Conservation (phyloP, 2,113 vertebrate species). For the Papio anubis region DNA sequence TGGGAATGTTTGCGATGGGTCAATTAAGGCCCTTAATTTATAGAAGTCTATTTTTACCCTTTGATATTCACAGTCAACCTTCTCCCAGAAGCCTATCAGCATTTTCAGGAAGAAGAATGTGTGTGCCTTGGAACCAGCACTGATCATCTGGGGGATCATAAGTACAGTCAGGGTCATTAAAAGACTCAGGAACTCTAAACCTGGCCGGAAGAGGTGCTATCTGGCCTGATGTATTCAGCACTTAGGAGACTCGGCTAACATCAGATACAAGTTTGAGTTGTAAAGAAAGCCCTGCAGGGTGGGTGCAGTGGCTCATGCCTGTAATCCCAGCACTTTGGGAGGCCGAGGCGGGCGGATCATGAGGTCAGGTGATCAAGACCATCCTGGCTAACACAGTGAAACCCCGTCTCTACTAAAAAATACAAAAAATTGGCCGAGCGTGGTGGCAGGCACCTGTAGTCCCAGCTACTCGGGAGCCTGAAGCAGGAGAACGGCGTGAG, state of each 20-base stretch:
- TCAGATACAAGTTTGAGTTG: background rate
- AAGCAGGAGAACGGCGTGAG: no score
- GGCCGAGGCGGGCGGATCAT: no score
- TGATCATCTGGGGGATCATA: background rate
- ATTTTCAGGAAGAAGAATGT: constrained; percentile 47
- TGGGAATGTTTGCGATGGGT: background rate
- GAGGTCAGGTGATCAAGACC: no score
- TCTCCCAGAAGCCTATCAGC: constrained; percentile 32
- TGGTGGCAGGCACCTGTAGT: no score
- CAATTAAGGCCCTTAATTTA: background rate
- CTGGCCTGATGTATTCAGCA: background rate
- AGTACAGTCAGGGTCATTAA: background rate
- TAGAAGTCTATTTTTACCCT: background rate
- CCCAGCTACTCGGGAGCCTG: no score
- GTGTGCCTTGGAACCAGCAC: background rate
- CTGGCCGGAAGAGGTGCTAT: background rate
- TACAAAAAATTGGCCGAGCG: no score
- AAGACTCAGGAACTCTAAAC: background rate
- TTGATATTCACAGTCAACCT: constrained; percentile 37
- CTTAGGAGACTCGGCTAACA: fast-evolving
- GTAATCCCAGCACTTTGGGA: no score
- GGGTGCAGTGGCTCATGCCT: no score
- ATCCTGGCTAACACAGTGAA: no score
- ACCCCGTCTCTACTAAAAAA: no score
- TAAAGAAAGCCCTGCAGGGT: background rate